Conservation (phyloP, 2,113 vertebrate genomes). For the Ictidomys tridecemlineatus region DNA sequence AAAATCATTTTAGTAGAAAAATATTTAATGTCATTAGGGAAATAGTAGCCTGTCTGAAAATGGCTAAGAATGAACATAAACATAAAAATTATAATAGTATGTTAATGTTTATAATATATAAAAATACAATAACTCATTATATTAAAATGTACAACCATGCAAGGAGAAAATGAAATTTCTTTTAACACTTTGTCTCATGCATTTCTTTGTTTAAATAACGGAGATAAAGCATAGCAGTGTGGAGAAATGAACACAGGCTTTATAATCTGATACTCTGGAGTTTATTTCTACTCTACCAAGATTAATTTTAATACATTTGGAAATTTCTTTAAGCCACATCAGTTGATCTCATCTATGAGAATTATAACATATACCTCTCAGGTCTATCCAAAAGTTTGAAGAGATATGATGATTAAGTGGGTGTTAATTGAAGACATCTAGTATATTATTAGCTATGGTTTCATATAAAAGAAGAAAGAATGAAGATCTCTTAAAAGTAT, state of each 20-base stretch:
- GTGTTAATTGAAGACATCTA: neutral
- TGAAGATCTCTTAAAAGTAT: neutral
- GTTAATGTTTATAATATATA: constrained; percentile 46
- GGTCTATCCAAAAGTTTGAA: neutral
- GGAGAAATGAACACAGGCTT: neutral
- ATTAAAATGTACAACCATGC: constrained; percentile 10
- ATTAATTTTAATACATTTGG: neutral
- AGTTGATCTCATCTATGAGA: neutral
- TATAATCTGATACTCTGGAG: neutral
- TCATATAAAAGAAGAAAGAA: constrained; percentile 24
- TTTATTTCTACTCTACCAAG: neutral
- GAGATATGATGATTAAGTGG: neutral
- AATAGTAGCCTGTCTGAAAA: constrained; percentile 58
- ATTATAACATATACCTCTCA: neutral
- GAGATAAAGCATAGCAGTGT: neutral
- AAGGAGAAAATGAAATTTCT: neutral
- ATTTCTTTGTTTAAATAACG: constrained; percentile 53
- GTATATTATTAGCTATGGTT: constrained; percentile 2
- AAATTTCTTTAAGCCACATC: neutral
- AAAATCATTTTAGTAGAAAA: constrained; percentile 71
- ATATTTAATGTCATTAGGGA: constrained; percentile 56
- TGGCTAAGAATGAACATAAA: constrained; percentile 55
- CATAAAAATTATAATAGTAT: constrained; percentile 61
- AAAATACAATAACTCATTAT: constrained; percentile 54
- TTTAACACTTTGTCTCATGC: neutral